phyloP scores from a whole-genome alignment of 1,140 invertebrate genomes.

The Lepidurus arcticus region DNA sequence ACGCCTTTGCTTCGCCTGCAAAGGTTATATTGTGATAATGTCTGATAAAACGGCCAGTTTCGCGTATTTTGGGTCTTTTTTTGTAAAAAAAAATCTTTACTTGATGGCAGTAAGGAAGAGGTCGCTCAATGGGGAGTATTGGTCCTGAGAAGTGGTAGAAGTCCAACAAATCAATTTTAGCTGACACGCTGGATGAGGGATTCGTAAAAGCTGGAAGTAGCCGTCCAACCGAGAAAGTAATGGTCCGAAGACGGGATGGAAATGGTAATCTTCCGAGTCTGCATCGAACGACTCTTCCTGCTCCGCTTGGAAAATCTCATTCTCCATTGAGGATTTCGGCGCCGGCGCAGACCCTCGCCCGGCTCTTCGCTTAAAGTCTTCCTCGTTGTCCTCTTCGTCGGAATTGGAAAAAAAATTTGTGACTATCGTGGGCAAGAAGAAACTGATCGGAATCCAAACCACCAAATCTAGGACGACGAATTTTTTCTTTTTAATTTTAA shows the following conservation, averaged over 20 bases:
- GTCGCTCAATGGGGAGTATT: slow-evolving; percentile 31
- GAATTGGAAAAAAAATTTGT: slow-evolving; percentile 5
- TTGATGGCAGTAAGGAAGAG: slow-evolving; percentile 21
- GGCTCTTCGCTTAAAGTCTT: not conserved
- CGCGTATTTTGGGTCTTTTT: no score
- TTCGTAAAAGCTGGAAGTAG: slow-evolving; percentile 32
- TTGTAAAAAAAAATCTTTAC: not conserved
- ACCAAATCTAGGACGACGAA: slow-evolving; percentile 28
- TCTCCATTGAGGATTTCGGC: not conserved
- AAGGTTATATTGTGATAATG: not conserved
- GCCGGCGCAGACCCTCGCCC: not conserved
- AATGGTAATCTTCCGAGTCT: slow-evolving; percentile 29
- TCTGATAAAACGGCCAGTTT: not conserved
- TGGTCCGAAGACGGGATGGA: slow-evolving; percentile 32
- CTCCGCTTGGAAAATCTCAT: not conserved
- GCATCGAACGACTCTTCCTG: not conserved
- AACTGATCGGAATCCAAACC: slow-evolving; percentile 35
- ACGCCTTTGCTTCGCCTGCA: slow-evolving; percentile 25
- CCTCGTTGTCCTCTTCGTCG: not conserved
- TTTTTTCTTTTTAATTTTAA: slow-evolving; percentile 3
- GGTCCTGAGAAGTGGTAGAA: not conserved
- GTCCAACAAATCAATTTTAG: slow-evolving; percentile 29
- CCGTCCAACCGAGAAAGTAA: slow-evolving; percentile 34
- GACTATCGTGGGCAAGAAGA: slow-evolving; percentile 32
- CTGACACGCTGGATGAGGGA: slow-evolving; percentile 26